Conservation (phyloP, 2,113 vertebrate genomes). For the Tragulus kanchil region DNA sequence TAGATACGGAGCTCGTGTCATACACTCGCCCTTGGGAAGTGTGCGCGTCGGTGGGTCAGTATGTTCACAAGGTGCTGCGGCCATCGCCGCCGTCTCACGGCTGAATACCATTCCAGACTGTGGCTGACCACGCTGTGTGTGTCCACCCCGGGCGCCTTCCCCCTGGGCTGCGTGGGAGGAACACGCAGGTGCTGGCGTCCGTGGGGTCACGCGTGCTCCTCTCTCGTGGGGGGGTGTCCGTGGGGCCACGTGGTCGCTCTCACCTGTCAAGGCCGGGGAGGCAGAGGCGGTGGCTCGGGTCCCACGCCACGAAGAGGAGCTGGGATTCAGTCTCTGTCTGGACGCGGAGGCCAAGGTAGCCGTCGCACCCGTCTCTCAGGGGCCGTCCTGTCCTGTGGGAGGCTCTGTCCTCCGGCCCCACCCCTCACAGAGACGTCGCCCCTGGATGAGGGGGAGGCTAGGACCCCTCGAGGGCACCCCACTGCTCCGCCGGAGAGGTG, state of each 20-base stretch:
- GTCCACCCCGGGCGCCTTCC: background rate
- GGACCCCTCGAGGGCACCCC: background rate
- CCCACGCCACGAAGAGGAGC: background rate
- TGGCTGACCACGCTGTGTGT: accelerated
- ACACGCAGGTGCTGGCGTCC: accelerated
- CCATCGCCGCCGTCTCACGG: background rate
- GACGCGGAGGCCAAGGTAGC: accelerated
- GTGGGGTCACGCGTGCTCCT: background rate
- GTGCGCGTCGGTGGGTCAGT: background rate
- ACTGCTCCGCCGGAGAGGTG: accelerated
- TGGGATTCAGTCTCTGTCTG: background rate
- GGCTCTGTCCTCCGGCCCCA: background rate
- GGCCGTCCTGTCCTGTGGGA: background rate
- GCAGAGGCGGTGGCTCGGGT: background rate
- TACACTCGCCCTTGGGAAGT: background rate
- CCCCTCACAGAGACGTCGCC: background rate
- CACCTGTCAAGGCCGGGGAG: background rate
- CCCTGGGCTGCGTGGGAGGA: too few species aligned
- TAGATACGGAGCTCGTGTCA: too few species aligned
- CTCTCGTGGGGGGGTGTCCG: background rate
- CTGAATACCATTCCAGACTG: background rate
- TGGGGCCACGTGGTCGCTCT: accelerated
- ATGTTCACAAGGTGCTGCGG: background rate
- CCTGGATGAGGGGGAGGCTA: background rate
- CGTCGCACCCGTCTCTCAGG: background rate